Conservation (phyloP, 1,140 invertebrate genomes). For the Eueides isabella region DNA sequence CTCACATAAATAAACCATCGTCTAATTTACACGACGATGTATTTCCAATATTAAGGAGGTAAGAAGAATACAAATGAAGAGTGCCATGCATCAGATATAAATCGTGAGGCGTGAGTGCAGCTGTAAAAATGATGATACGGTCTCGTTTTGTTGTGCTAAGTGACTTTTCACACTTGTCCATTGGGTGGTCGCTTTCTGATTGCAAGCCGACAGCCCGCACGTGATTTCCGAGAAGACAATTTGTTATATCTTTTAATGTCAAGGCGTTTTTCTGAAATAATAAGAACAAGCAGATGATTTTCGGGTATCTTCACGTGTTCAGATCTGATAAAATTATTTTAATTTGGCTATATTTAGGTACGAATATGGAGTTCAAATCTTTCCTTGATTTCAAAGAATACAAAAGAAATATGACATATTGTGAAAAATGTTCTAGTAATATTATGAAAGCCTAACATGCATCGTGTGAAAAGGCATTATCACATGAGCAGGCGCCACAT, state of each 20-base stretch:
- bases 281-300: slow-evolving; percentile 14
- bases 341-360: not conserved
- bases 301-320: not conserved
- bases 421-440: not conserved
- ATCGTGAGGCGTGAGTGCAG: slow-evolving; percentile 56
- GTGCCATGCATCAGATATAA: slow-evolving; percentile 53
- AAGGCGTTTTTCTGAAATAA: slow-evolving; percentile 26
- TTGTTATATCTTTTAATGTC: slow-evolving; percentile 26
- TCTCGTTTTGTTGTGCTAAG: slow-evolving; percentile 42
- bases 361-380: not conserved
- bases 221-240: slow-evolving; percentile 35
- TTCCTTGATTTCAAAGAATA: not conserved
- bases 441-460: slow-evolving; percentile 5
- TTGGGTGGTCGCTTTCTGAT: slow-evolving; percentile 38
- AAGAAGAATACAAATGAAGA: slow-evolving; percentile 42
- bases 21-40: slow-evolving; percentile 36
- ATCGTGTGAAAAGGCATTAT: slow-evolving; percentile 40
- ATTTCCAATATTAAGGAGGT: slow-evolving; percentile 37
- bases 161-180: slow-evolving; percentile 39
- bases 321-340: slow-evolving; percentile 2
- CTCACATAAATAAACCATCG: slow-evolving; percentile 29
- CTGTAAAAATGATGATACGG: slow-evolving; percentile 63
- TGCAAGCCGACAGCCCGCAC: slow-evolving; percentile 22
- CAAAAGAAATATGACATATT: not conserved
- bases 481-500: slow-evolving; percentile 42